phyloP scores from a whole-genome alignment of 2,888 invertebrate genomes.

The Neria commutata region DNA sequence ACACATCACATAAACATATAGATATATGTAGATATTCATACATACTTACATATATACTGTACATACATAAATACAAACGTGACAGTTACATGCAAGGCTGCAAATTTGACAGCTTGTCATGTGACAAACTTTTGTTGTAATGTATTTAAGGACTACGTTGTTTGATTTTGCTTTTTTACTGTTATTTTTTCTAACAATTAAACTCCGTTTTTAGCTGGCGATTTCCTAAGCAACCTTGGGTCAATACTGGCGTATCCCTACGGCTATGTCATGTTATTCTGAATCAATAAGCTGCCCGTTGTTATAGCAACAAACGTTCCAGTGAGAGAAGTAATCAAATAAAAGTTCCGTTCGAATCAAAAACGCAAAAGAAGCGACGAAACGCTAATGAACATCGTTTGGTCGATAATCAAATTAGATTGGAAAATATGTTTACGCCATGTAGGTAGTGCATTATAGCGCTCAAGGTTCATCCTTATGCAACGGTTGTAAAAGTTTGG shows the following conservation, averaged over 20 bases:
- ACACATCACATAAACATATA: too few species aligned
- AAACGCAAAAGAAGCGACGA: constrained; percentile 14
- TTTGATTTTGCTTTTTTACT: constrained; percentile 6
- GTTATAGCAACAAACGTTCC: constrained; percentile 27
- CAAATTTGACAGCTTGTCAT: constrained; percentile 25
- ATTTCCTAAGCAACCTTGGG: constrained; percentile 42
- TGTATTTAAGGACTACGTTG: constrained; percentile 26
- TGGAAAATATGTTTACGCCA: neutral
- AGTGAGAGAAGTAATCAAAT: neutral
- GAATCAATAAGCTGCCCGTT: constrained; percentile 36
- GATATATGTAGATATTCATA: too few species aligned
- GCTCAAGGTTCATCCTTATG: too few species aligned
- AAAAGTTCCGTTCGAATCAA: too few species aligned
- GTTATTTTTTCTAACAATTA: constrained; percentile 34
- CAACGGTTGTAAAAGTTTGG: too few species aligned
- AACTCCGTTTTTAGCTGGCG: constrained; percentile 34
- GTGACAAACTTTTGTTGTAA: neutral
- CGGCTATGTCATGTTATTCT: constrained; percentile 35
- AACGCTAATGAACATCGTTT: constrained; percentile 54
- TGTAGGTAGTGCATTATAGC: too few species aligned
- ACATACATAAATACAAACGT: neutral
- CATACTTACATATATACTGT: constrained; percentile 11
- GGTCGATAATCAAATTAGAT: constrained; percentile 57
- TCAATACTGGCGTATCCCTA: constrained; percentile 38
- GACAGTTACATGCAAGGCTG: constrained; percentile 20